phyloP scores from a whole-genome alignment of 2,888 invertebrate species.

The Ptycholaimellus sp. region DNA sequence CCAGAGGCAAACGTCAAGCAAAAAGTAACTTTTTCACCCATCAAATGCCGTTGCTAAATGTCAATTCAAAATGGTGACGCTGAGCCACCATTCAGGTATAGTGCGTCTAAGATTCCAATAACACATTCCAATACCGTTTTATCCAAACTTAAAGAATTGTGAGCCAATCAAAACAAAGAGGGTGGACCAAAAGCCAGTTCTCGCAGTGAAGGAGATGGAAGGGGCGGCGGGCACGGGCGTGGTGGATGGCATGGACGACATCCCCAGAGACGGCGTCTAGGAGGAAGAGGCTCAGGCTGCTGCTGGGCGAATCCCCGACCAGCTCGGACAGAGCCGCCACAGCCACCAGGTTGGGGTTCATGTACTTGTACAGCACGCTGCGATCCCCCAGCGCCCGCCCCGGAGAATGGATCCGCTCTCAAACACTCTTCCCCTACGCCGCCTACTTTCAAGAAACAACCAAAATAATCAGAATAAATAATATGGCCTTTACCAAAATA shows the following conservation, averaged over 20 bases:
- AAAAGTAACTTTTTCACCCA: too few relatives aligned
- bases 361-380: slow-evolving; percentile 88
- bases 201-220: slow-evolving; percentile 75
- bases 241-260: slow-evolving; percentile 33
- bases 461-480: too few relatives aligned
- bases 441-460: neutral
- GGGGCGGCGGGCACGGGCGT: slow-evolving; percentile 58
- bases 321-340: slow-evolving; percentile 33
- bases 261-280: slow-evolving; percentile 73
- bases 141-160: too few relatives aligned
- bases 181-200: slow-evolving; percentile 73
- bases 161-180: too few relatives aligned
- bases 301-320: slow-evolving; percentile 8
- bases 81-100: too few relatives aligned
- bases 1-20: too few relatives aligned
- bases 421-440: slow-evolving; percentile 4
- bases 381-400: slow-evolving; percentile 80
- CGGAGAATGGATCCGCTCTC: slow-evolving; percentile 55
- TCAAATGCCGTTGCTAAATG: too few relatives aligned
- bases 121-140: too few relatives aligned
- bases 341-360: slow-evolving; percentile 82
- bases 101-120: too few relatives aligned
- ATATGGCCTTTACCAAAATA: too few relatives aligned
- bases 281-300: slow-evolving; percentile 47
- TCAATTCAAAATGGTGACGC: too few relatives aligned